phyloP scores from a whole-genome alignment of 2,888 invertebrate species.

The Lepidochrysops patricia region DNA sequence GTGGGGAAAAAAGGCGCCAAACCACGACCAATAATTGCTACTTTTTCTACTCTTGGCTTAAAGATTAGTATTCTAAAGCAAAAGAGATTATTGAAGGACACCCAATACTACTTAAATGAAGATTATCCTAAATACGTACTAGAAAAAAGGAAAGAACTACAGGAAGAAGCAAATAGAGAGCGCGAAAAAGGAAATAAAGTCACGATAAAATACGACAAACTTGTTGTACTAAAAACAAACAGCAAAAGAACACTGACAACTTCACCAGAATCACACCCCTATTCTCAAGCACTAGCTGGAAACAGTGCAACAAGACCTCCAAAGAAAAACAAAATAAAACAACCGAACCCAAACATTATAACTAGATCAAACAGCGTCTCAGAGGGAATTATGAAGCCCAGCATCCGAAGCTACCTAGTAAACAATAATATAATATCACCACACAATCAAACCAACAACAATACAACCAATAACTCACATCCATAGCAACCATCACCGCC shows the following conservation, averaged over 20 bases:
- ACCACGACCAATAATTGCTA: conserved; percentile 15
- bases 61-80: conserved; percentile 20
- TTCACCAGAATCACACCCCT: not conserved
- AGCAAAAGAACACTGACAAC: not conserved
- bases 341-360: not conserved
- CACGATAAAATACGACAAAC: conserved; percentile 23
- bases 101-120: conserved; percentile 21
- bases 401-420: conserved; percentile 23
- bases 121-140: conserved; percentile 20
- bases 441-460: conserved; percentile 2
- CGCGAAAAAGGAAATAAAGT: conserved; percentile 19
- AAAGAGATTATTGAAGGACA: conserved; percentile 17
- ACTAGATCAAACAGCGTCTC: not conserved
- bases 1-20: conserved; percentile 20
- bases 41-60: conserved; percentile 19
- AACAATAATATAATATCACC: conserved; percentile 16
- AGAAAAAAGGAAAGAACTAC: conserved; percentile 20
- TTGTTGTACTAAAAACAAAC: conserved; percentile 14
- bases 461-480: conserved; percentile 15
- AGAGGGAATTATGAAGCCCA: conserved; percentile 22
- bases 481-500: conserved; percentile 19
- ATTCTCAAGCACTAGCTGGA: not conserved
- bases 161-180: conserved; percentile 17
- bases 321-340: not conserved
- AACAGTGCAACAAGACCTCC: not conserved